Conservation (phyloP, 1,140 invertebrate species). For the Drosophila sp. region DNA sequence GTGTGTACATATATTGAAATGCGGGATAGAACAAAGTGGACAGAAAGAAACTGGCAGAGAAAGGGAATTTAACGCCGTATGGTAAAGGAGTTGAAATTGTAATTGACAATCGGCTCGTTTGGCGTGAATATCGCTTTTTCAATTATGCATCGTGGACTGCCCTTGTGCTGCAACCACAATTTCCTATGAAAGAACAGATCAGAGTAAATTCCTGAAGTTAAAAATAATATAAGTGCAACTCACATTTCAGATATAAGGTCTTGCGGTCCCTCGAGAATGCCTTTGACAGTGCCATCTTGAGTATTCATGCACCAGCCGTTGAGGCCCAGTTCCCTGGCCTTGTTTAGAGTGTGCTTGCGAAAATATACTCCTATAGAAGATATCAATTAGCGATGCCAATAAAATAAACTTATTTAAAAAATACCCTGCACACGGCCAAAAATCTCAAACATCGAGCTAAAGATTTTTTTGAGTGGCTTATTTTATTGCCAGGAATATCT, state of each 20-base stretch:
- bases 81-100: conserved; percentile 49
- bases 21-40: neutral
- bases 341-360: conserved; percentile 54
- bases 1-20: neutral
- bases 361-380: conserved; percentile 1
- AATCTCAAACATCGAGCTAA: conserved; percentile 55
- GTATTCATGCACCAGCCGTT: conserved; percentile 73
- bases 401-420: no score
- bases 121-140: conserved; percentile 57
- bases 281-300: conserved; percentile 55
- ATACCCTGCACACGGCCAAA: conserved; percentile 60
- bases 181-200: conserved; percentile 34
- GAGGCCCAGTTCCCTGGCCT: conserved; percentile 54
- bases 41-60: neutral
- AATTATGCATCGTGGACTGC: conserved; percentile 61
- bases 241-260: conserved; percentile 60
- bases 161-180: conserved; percentile 62
- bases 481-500: conserved; percentile 8
- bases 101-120: conserved; percentile 39
- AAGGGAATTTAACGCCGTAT: conserved; percentile 40
- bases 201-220: neutral
- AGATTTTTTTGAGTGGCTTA: conserved; percentile 19
- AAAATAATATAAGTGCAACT: neutral
- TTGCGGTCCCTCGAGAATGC: conserved; percentile 56
- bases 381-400: no score